phyloP scores from a whole-genome alignment of 2,888 invertebrate species.

The Proisotoma minuta region DNA sequence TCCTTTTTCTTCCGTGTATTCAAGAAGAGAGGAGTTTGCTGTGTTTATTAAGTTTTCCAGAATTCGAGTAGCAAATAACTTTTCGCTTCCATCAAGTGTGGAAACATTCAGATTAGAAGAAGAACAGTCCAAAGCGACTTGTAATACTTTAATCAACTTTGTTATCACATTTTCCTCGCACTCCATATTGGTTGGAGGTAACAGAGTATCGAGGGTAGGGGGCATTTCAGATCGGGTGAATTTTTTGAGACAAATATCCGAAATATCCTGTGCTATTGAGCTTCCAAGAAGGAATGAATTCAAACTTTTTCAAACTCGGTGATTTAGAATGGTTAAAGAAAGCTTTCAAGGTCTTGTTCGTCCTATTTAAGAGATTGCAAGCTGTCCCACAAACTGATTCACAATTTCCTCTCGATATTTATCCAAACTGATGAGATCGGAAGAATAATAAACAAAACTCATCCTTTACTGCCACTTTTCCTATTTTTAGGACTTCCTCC shows the following conservation, averaged over 20 bases:
- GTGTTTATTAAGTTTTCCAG: background rate
- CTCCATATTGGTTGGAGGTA: too few species aligned
- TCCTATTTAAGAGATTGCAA: background rate
- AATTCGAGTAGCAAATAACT: slow-evolving; percentile 13
- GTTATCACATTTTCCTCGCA: slow-evolving; percentile 21
- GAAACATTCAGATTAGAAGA: background rate
- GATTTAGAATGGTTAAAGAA: background rate
- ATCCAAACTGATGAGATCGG: slow-evolving; percentile 11
- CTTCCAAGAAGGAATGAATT: too few species aligned
- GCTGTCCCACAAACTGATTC: background rate
- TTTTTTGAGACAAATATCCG: too few species aligned
- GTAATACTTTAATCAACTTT: slow-evolving; percentile 18
- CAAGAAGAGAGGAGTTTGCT: background rate
- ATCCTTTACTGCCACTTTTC: slow-evolving; percentile 7
- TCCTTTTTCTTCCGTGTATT: background rate
- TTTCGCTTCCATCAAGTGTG: slow-evolving; percentile 9
- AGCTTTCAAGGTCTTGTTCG: background rate
- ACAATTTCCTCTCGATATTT: slow-evolving; percentile 9
- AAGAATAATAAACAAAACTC: slow-evolving; percentile 12
- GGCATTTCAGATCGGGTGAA: background rate
- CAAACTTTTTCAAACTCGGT: too few species aligned
- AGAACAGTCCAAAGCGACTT: slow-evolving; percentile 18
- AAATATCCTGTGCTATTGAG: too few species aligned
- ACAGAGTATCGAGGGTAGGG: too few species aligned
- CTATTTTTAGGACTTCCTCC: slow-evolving; percentile 9